These are phyloP conservation scores for Sylvicola cinctus DNA, from an alignment of 2,888 invertebrate species.

Conservation along the genomic window DNA sequence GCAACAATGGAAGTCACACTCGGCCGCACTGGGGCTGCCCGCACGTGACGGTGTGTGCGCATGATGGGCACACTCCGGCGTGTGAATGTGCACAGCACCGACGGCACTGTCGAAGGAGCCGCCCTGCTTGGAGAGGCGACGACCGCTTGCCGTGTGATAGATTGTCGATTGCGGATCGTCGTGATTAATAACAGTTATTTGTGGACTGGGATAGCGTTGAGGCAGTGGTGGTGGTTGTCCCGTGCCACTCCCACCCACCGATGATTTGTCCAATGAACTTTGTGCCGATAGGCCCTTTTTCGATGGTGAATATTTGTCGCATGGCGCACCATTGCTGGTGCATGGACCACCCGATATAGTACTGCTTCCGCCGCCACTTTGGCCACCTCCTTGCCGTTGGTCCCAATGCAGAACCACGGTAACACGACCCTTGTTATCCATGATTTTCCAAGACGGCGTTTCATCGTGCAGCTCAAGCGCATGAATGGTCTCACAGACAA, in stretches of 20 bases:
- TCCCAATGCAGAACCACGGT: conserved; percentile 95
- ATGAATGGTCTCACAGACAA: conserved; percentile 93
- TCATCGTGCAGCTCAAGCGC: conserved; percentile 89
- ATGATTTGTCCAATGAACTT: conserved; percentile 43
- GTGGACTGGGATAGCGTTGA: conserved; percentile 44
- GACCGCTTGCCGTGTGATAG: conserved; percentile 19
- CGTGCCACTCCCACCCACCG: conserved; percentile 9
- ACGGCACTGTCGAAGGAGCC: conserved; percentile 46
- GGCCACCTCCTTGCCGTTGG: conserved; percentile 47
- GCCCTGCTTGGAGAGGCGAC: conserved; percentile 36
- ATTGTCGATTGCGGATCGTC: conserved; percentile 47
- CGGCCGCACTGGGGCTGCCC: conserved; percentile 42
- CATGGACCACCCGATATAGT: conserved; percentile 26
- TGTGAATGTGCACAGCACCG: conserved; percentile 54
- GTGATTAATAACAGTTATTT: conserved; percentile 88
- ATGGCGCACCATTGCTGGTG: conserved; percentile 17
- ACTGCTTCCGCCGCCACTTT: conserved; percentile 20
- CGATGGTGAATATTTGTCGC: conserved; percentile 27
- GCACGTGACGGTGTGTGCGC: conserved; percentile 47
- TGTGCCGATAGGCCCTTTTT: conserved; percentile 31
- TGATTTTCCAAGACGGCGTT: conserved; percentile 94
- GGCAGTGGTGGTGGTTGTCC: conserved; percentile 18
- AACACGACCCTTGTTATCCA: conserved; percentile 94
- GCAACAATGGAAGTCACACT: conserved; percentile 92
- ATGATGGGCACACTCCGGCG: conserved; percentile 55